Base-by-base conservation (phyloP, 2,113 vertebrate species). In the Calypte anna region DNA sequence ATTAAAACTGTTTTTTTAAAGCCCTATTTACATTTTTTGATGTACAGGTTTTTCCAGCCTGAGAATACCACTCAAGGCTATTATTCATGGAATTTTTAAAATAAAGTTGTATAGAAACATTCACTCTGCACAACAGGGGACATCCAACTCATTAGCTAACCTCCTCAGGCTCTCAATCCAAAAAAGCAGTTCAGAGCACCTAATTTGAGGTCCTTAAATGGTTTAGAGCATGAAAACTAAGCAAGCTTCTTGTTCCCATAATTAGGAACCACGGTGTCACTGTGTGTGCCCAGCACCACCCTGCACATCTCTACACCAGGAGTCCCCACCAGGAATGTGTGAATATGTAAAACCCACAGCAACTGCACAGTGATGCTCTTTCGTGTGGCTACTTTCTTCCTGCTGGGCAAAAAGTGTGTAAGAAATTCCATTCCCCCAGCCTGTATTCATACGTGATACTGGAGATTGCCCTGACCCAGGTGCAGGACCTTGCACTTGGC, bases 191-290 rank as follows among this genome's bases (percentile, higher is more conserved):
- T 69, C 38, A 86, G 46, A 94, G 40, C 21, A 40, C 14, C 16
- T 76, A 72, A 91, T 66, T 24, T 66, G 40, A 91, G 19, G 22
- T 73, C 20, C 20, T 94, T 55, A 83, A 76, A 79, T 19, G 85
- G 40, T 82, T 91, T 30, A 58, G 59, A 91, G 33, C 55, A 80
- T 73, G 68, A 86, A 94, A 86, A 82, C 70, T 62, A 66, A 79
- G 43, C 24, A 88, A 91, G 22, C 10, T 55, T 46, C 63, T 70
- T 73, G 79, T 90, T 93, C 92, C 55, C 90, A 84, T 76, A 82
- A 69, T 24, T n/a, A 80, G 24, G 70, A 94, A 43, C 12, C 73
- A 78, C 0, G 0, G 74, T 10, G 20, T 12, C 38, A 46, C 53
- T 59, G 59, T 28, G 53, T 40, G 58, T 54, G 54, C 36, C 78